Evolutionary conservation across 1,140 invertebrate genomes (phyloP).

Genomic region (Lordiphosa stackelbergi): DNA sequence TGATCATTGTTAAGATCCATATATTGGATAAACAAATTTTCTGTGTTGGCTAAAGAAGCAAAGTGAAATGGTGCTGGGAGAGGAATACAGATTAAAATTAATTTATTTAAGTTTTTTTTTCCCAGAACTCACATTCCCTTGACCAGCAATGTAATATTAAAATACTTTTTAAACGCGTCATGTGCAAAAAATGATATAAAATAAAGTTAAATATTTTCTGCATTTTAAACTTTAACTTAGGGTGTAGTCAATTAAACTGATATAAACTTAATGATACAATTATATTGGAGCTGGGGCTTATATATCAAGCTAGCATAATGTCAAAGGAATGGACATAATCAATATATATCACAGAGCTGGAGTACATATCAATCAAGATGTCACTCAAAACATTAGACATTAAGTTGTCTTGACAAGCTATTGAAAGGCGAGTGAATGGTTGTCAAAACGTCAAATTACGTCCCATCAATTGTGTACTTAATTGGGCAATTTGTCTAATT

Average conservation of each 20-base stretch:
- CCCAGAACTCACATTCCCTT: conserved; percentile 28
- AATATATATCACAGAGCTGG: conserved; percentile 2
- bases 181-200: conserved; percentile 48
- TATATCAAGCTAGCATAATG: conserved; percentile 40
- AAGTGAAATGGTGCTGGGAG: conserved; percentile 46
- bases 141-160: conserved; percentile 51
- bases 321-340: conserved; percentile 13
- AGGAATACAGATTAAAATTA: too few species aligned
- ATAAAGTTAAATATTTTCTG: conserved; percentile 32
- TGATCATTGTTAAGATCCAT: conserved; percentile 14
- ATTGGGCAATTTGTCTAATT: neutral
- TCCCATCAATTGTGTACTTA: conserved; percentile 1
- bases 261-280: conserved; percentile 21
- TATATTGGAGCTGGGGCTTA: conserved; percentile 10
- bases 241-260: conserved; percentile 29
- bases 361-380: conserved; percentile 4
- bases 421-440: neutral
- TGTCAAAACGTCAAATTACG: neutral
- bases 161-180: conserved; percentile 49
- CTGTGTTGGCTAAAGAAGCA: conserved; percentile 18
- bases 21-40: conserved; percentile 36
- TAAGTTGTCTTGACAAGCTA: conserved; percentile 28
- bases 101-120: neutral
- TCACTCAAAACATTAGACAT: conserved; percentile 2
- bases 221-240: conserved; percentile 9